Conservation (phyloP, 2,113 vertebrate genomes). For the Nycticorax nycticorax region DNA sequence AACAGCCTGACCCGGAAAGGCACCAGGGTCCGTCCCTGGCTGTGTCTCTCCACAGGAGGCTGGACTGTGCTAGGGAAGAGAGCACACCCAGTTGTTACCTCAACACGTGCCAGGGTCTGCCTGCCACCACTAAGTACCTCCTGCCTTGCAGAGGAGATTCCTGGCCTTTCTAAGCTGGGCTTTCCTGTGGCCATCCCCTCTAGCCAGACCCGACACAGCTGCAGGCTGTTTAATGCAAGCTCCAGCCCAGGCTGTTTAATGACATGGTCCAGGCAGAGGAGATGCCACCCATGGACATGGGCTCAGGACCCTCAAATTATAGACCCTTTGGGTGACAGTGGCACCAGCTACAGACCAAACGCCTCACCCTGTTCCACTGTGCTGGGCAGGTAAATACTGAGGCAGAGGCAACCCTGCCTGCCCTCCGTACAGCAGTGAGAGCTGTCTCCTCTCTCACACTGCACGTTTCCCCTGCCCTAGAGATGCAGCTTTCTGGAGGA, state of each 20-base stretch:
- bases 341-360: background rate
- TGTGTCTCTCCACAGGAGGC: background rate
- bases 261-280: background rate
- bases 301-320: background rate
- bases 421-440: background rate
- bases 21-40: too few species aligned
- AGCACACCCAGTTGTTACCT: background rate
- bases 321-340: fast-evolving
- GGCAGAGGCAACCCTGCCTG: background rate
- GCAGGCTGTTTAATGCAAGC: background rate
- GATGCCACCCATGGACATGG: background rate
- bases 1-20: background rate
- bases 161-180: background rate
- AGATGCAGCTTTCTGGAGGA: background rate
- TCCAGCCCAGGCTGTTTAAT: background rate
- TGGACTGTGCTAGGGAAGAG: background rate
- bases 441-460: background rate
- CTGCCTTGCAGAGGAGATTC: background rate
- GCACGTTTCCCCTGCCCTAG: background rate
- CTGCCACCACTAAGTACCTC: background rate
- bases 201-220: background rate
- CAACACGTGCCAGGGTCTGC: fast-evolving
- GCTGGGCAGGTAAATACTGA: background rate
- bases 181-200: background rate
- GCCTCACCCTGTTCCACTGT: fast-evolving